Conservation (phyloP, 1,140 invertebrate genomes). For the Megathymus violae region DNA sequence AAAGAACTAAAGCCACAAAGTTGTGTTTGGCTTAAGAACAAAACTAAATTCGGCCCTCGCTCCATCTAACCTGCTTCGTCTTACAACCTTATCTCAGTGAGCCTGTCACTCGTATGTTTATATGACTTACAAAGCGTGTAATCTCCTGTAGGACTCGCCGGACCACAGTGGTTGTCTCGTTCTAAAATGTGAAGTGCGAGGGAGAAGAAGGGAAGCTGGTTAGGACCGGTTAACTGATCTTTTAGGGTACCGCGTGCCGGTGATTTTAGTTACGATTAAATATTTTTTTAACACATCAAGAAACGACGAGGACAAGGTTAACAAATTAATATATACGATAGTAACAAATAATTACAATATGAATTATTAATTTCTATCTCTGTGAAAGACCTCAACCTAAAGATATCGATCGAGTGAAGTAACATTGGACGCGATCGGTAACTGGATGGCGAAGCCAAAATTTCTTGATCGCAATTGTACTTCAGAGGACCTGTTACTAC, state of each 20-base stretch:
- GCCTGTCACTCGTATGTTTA: conserved; percentile 29
- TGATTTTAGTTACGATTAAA: neutral
- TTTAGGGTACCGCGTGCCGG: conserved; percentile 25
- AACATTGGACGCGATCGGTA: too few relatives aligned
- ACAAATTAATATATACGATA: too few relatives aligned
- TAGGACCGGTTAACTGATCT: conserved; percentile 27
- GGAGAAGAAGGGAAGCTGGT: conserved; percentile 10
- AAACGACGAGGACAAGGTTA: too few relatives aligned
- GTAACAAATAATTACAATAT: too few relatives aligned
- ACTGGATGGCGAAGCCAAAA: too few relatives aligned
- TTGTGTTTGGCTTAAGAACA: conserved; percentile 13
- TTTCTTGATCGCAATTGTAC: too few relatives aligned
- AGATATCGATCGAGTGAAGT: too few relatives aligned
- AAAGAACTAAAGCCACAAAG: conserved; percentile 17
- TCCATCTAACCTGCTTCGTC: conserved; percentile 18
- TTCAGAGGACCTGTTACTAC: too few relatives aligned
- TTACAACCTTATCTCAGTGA: conserved; percentile 29
- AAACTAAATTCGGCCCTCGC: conserved; percentile 21
- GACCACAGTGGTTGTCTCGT: conserved; percentile 15
- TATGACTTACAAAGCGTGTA: conserved; percentile 29
- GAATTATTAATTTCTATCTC: too few relatives aligned
- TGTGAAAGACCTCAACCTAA: too few relatives aligned
- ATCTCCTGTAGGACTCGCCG: conserved; percentile 27
- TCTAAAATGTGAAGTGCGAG: neutral
- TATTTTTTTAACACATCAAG: too few relatives aligned